Evolutionary conservation across 2,888 invertebrate species (phyloP), one percentile per base, ranked within the genome.

Genomic region (Dicranocentrus wangi): DNA sequence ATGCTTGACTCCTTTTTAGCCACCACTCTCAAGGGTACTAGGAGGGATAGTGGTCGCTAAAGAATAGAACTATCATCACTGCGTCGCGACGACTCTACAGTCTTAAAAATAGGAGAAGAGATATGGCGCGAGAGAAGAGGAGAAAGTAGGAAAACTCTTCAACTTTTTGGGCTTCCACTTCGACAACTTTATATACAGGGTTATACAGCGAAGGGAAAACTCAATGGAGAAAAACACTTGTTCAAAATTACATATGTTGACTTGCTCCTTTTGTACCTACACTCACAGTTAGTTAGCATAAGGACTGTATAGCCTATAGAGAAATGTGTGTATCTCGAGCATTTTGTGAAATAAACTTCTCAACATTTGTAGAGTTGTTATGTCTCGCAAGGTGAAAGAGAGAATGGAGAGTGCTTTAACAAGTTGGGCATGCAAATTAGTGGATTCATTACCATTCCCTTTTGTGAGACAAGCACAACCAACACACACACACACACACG

Each of bases 381-480:
- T 70, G 47, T 39, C 42, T 21, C 42, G 17, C 8, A 32, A 39
- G 43, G 61, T 47, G 27, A 61, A 47, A 19, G 42, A 21, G 43
- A 61, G 47, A 27, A 43, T 23, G 21, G 21, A n/a, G 75, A 75
- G 69, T 70, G 7, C 66, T 72, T 80, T 80, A 76, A 79, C 79
- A 82, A 82, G 79, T 78, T 79, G 69, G 79, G 53, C 70, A 83
- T 83, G 83, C 83, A 83, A 83, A 83, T 83, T 83, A 83, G 83
- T 83, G 80, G 82, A 83, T 65, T 82, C 82, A 83, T 83, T 83
- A 83, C 81, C 68, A 72, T 81, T 76, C 69, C 19, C 81, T 82
- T 66, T 75, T 71, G 39, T 71, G 66, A 68, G 17, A 19, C 25
- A 23, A 55, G 55, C 23, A 8, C 55, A 55, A 15, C 19, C 2